Evolutionary conservation across 2,797 vertebrate species (phyloP).

Genomic region (Helicolenus hilgendorfi): DNA sequence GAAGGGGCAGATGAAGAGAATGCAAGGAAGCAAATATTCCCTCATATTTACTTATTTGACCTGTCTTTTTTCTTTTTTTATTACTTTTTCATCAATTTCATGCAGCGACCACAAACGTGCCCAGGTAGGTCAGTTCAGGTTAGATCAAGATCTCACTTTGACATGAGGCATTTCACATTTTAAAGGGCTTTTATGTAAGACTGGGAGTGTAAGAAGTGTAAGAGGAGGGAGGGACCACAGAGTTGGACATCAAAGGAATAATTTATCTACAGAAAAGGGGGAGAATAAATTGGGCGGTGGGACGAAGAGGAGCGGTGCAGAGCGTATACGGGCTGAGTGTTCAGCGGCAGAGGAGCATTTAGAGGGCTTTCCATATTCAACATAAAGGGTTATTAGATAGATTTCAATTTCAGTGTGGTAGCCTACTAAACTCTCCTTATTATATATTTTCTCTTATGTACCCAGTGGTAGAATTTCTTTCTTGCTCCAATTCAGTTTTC

Average conservation of each 20-base stretch:
- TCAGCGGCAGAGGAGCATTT: not conserved
- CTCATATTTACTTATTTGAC: not conserved
- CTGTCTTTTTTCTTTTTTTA: too few relatives aligned
- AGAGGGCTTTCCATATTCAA: not conserved
- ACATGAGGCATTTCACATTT: not conserved
- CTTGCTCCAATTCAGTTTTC: not conserved
- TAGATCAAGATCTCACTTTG: not conserved
- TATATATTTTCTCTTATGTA: not conserved
- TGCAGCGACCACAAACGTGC: not conserved
- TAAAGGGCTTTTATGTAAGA: not conserved
- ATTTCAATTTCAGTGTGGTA: not conserved
- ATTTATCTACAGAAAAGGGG: not conserved
- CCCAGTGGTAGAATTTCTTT: not conserved
- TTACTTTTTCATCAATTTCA: not conserved
- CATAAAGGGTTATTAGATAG: not conserved
- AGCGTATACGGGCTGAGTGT: not conserved
- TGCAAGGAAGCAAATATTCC: not conserved
- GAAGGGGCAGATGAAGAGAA: not conserved
- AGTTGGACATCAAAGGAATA: slow-evolving; percentile 35
- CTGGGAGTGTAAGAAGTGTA: not conserved
- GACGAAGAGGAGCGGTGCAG: not conserved
- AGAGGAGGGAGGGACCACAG: not conserved
- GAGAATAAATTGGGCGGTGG: not conserved
- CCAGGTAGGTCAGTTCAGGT: not conserved
- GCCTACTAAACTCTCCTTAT: not conserved